Base-by-base conservation (phyloP, 1,140 invertebrate species). In the Varroa destructor region DNA sequence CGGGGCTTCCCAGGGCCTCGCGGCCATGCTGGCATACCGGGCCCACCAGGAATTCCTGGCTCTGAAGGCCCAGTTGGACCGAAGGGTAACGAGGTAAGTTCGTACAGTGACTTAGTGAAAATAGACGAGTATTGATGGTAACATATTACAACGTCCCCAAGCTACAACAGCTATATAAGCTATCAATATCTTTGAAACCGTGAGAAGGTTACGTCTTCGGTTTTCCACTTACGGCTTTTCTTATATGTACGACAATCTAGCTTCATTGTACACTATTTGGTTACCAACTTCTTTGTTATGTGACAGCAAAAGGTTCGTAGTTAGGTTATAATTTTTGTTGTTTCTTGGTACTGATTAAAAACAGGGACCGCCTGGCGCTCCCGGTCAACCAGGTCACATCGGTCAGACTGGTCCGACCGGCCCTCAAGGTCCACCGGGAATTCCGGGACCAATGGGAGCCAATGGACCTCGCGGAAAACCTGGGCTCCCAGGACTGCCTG, bases 1-100 rank as follows among this genome's bases (percentile, higher is more conserved):
- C 79, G 88, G 80, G 88, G 88, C 14, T 90, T 90, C 78, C 84
- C 86, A 73, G 89, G 89, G 6, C 84, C 87, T 5, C 81, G 88
- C 78, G 89, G 89, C 56, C 87, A 89, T 77, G 85, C 87, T 42
- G 89, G 89, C 3, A 77, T 88, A 56, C 85, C 86, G 46, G 88
- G 88, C 2, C 85, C 86, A 75, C 86, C 87, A 6, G 88, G 88
- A 71, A 84, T 88, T 75, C 86, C 87, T 43, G 88, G 88, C 43
- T 83, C 80, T 71, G 87, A 89, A 81, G 88, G 89, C 42, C 83
- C 84, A 3, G 79, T 84, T 51, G 89, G 88, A 43, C 77, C 81
- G 6, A 89, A 89, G 80, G 89, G 89, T 25, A 85, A 86, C 71
- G 76, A 83, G 75, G 80, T 81, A 74, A 75, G 75, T 67, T 67